Evolutionary conservation across 2,888 invertebrate genomes (phyloP).

Genomic region (Tinea pellionella): DNA sequence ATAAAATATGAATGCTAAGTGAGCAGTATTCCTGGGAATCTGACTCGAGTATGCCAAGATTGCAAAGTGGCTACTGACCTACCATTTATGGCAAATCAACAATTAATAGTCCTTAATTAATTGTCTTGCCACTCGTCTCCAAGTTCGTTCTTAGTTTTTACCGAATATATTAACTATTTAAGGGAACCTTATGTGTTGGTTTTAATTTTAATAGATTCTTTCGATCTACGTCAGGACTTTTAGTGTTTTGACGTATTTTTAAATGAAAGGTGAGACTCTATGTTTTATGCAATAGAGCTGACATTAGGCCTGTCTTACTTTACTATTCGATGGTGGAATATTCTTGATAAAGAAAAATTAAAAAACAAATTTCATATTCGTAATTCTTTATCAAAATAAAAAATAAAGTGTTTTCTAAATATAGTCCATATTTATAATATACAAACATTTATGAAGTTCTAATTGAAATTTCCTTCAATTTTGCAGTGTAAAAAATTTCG

Average conservation of each 20-base stretch:
- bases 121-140: conserved; percentile 39
- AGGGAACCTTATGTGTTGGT: neutral
- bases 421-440: no score
- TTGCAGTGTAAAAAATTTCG: no score
- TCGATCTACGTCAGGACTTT: neutral
- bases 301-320: no score
- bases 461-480: no score
- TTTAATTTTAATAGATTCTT: neutral
- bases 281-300: no score
- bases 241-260: neutral
- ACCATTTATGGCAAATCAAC: conserved; percentile 35
- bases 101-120: conserved; percentile 53
- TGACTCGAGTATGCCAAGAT: neutral
- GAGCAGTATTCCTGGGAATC: neutral
- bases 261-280: no score
- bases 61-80: neutral
- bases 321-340: no score
- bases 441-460: no score
- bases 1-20: neutral
- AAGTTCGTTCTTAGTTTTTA: conserved; percentile 27
- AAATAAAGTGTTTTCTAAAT: no score
- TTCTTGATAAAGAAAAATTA: no score
- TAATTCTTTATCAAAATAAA: no score
- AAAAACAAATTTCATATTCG: no score
- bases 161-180: neutral